These are phyloP conservation scores for Oreonectes daqikongensis DNA, from an alignment of 2,797 vertebrate species.

Conservation along the genomic window DNA sequence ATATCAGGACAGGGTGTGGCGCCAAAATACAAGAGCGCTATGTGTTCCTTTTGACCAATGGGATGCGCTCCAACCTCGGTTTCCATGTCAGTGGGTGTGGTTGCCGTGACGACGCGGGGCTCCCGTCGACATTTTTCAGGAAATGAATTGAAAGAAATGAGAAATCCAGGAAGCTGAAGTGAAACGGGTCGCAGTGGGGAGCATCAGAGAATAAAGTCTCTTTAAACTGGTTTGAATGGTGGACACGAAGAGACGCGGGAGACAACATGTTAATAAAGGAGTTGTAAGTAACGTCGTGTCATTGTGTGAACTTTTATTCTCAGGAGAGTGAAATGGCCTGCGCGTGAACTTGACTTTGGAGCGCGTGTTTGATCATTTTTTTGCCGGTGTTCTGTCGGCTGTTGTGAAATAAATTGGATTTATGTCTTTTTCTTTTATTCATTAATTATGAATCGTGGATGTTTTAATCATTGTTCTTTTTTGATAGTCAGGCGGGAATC, in stretches of 20 bases:
- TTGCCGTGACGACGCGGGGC: slow-evolving; percentile 77
- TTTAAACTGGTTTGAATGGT: slow-evolving; percentile 37
- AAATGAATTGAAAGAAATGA: slow-evolving; percentile 61
- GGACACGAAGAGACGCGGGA: not conserved
- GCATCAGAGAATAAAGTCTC: slow-evolving; percentile 19
- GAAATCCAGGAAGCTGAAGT: slow-evolving; percentile 54
- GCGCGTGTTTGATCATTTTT: slow-evolving; percentile 2
- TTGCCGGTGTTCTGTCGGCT: not conserved
- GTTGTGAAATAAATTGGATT: not conserved
- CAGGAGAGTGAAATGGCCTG: not conserved
- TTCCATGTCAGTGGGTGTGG: slow-evolving; percentile 60
- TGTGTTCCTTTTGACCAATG: slow-evolving; percentile 28
- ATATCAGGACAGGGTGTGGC: slow-evolving; percentile 23
- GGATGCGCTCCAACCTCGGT: not conserved
- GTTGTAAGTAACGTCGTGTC: slow-evolving; percentile 71
- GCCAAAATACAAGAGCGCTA: not conserved
- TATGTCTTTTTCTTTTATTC: not conserved
- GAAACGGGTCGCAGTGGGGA: slow-evolving; percentile 38
- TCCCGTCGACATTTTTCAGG: slow-evolving; percentile 70
- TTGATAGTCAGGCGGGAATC: not conserved
- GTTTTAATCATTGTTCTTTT: not conserved
- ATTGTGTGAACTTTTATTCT: not conserved
- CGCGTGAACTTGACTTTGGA: not conserved
- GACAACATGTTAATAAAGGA: slow-evolving; percentile 75
- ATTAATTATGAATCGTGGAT: not conserved